phyloP scores from a whole-genome alignment of 2,113 vertebrate genomes.

The Sphyrna mokarran region DNA sequence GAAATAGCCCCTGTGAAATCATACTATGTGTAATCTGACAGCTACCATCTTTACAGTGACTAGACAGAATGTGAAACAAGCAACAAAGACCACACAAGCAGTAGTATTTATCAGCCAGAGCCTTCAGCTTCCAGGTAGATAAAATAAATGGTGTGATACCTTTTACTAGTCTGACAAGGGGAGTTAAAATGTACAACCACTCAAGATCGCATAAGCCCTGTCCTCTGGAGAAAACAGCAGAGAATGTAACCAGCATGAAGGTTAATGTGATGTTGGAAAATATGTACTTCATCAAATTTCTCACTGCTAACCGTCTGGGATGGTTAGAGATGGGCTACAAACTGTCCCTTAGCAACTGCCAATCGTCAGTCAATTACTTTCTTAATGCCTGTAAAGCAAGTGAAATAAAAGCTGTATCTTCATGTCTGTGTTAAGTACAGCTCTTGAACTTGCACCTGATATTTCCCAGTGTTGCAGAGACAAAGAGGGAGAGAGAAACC shows the following conservation, averaged over 20 bases:
- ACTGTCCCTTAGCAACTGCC: background rate
- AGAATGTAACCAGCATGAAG: background rate
- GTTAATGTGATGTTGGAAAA: slow-evolving; percentile 26
- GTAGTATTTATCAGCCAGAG: background rate
- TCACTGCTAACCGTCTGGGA: background rate
- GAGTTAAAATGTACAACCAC: background rate
- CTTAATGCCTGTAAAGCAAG: background rate
- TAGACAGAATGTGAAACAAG: background rate
- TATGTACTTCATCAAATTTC: slow-evolving; percentile 15
- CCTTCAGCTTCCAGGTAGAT: background rate
- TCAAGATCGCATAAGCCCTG: background rate
- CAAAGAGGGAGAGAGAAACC: background rate
- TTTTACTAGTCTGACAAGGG: background rate
- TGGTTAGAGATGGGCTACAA: background rate
- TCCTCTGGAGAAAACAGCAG: background rate
- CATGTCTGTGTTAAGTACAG: background rate
- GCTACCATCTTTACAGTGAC: background rate
- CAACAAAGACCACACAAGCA: background rate
- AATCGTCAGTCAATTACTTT: background rate
- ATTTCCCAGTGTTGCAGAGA: background rate
- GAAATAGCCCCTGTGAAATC: background rate
- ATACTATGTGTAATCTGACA: background rate
- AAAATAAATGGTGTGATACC: background rate
- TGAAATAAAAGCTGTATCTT: background rate
- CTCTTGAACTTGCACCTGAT: background rate